A percentile compares a stretch with the other conserved stretches of the same genome.
These are phyloP conservation scores for Hyposoter dolosus DNA, from an alignment of 2,888 invertebrate genomes.

Conservation along the genomic window DNA sequence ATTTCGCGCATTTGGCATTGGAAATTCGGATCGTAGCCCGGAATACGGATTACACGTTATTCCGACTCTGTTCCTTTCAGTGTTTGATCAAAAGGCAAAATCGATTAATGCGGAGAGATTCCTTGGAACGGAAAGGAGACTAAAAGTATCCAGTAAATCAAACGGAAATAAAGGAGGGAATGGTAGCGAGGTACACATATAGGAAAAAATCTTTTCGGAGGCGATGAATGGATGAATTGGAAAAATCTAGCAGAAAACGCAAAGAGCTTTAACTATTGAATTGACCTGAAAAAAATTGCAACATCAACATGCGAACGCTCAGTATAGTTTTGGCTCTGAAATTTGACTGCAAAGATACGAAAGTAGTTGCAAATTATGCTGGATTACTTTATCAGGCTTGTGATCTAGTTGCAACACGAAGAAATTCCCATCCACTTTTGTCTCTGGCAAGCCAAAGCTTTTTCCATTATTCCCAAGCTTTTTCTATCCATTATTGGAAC, in stretches of 20 bases:
- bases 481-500: not conserved
- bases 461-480: constrained; percentile 28
- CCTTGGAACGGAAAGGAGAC: not conserved
- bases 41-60: constrained; percentile 53
- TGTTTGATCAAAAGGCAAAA: constrained; percentile 42
- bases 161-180: not conserved
- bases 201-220: not conserved
- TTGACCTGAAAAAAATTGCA: not conserved
- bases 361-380: not conserved
- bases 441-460: constrained; percentile 25
- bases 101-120: constrained; percentile 52
- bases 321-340: not conserved
- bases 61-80: not conserved
- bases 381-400: not conserved
- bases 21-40: constrained; percentile 32
- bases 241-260: not conserved
- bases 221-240: not conserved
- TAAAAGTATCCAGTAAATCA: not conserved
- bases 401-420: constrained; percentile 18
- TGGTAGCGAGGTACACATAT: not conserved
- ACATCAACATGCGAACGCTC: not conserved
- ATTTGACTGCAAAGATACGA: not conserved
- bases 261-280: not conserved
- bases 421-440: constrained; percentile 20
- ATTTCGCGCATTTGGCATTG: constrained; percentile 51